phyloP scores from a whole-genome alignment of 2,797 vertebrate species.

The Anisognathus igniventris region DNA sequence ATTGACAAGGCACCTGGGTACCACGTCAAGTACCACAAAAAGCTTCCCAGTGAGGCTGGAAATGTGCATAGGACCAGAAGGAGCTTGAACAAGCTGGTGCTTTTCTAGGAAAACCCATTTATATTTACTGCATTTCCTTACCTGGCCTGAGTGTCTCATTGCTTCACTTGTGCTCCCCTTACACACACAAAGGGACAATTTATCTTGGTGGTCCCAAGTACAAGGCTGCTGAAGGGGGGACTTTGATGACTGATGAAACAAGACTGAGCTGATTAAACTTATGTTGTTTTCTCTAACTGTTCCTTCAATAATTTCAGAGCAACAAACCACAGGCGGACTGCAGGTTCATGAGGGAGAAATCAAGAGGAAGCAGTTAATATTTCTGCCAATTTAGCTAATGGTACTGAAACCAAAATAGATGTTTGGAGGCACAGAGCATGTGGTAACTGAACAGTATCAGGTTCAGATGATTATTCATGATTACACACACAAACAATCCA shows the following conservation, averaged over 20 bases:
- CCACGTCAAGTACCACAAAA: not conserved
- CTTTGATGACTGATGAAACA: not conserved
- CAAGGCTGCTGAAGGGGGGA: not conserved
- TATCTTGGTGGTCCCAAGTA: not conserved
- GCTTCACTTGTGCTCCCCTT: rapidly evolving
- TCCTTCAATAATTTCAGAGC: slow-evolving; percentile 13
- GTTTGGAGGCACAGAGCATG: not conserved
- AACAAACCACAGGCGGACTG: not conserved
- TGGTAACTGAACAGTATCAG: not conserved
- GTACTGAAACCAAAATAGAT: not conserved
- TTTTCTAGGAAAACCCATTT: not conserved
- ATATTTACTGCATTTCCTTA: not conserved
- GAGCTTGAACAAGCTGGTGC: not conserved
- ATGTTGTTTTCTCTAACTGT: not conserved
- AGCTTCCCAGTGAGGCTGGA: not conserved
- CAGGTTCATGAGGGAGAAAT: slow-evolving; percentile 5
- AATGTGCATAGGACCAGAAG: not conserved
- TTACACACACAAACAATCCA: not conserved
- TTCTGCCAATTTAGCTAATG: not conserved
- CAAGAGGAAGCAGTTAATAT: not conserved
- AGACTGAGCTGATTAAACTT: not conserved
- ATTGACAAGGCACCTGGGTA: not conserved
- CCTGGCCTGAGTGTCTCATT: not conserved
- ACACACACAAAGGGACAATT: not conserved
- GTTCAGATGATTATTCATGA: not conserved